phyloP scores from a whole-genome alignment of 2,888 invertebrate species.

The Polyploca ridens region DNA sequence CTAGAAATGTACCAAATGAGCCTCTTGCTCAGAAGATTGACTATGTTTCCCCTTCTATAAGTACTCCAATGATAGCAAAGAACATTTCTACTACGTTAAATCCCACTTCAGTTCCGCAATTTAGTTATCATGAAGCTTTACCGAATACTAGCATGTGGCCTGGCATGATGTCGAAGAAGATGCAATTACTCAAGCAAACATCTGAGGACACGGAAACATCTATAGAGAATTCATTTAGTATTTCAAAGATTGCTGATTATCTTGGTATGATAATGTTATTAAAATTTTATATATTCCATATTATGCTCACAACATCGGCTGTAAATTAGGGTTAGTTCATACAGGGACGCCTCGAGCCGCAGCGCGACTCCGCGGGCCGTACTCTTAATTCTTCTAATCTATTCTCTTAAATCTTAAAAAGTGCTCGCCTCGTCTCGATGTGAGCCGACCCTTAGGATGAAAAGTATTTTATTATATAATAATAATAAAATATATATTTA shows the following conservation, averaged over 20 bases:
- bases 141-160: slow-evolving; percentile 40
- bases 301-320: too few relatives aligned
- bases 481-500: too few relatives aligned
- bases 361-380: too few relatives aligned
- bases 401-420: too few relatives aligned
- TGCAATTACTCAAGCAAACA: slow-evolving; percentile 51
- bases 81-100: slow-evolving; percentile 4
- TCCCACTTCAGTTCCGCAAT: slow-evolving; percentile 3
- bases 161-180: slow-evolving; percentile 58
- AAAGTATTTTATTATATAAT: too few relatives aligned
- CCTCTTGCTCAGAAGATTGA: not conserved
- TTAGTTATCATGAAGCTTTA: slow-evolving; percentile 30
- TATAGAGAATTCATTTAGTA: slow-evolving; percentile 68
- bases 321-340: too few relatives aligned
- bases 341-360: too few relatives aligned
- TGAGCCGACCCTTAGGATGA: too few relatives aligned
- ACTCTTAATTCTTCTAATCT: too few relatives aligned
- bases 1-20: slow-evolving; percentile 24
- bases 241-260: slow-evolving; percentile 74
- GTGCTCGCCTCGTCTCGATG: too few relatives aligned
- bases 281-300: too few relatives aligned
- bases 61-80: slow-evolving; percentile 3
- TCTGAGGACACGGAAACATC: slow-evolving; percentile 64
- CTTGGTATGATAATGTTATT: slow-evolving; percentile 56
- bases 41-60: not conserved